Percentiles rank a stretch among this genome's conserved stretches.
Conservation (phyloP, 2,888 invertebrate species). For the Lithodes maja region DNA sequence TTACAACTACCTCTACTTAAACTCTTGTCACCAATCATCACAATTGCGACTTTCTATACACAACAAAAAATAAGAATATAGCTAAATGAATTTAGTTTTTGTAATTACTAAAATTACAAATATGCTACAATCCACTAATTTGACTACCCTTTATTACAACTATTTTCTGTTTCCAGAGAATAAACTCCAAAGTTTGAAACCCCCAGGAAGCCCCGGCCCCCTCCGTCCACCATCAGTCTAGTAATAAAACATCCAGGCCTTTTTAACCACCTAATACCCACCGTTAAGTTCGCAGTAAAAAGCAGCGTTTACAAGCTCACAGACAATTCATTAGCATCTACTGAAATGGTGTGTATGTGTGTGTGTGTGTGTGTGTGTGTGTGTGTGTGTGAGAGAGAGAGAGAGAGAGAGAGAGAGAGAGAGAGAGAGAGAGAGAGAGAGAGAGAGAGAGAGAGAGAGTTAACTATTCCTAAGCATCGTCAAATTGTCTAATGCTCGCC, state of each 20-base stretch:
- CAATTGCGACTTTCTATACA: no score
- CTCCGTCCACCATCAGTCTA: not conserved
- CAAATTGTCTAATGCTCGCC: no score
- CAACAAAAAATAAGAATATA: no score
- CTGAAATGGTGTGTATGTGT: not conserved
- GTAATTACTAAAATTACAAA: no score
- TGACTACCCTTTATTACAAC: no score
- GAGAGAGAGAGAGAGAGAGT: not conserved
- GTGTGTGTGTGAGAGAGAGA: not conserved
- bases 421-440: not conserved
- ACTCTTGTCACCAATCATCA: no score
- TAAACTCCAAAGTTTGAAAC: not conserved
- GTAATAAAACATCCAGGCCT: not conserved
- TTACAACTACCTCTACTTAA: no score
- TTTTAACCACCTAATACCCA: not conserved
- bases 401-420: not conserved
- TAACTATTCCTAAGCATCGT: no score
- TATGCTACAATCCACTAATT: no score
- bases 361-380: not conserved
- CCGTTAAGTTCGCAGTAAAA: not conserved
- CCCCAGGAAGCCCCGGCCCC: not conserved
- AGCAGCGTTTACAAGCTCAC: not conserved
- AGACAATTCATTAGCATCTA: not conserved
- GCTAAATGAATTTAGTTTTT: no score
- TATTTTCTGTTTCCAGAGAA: not conserved